A percentile compares a stretch with the other conserved stretches of the same genome.
Evolutionary conservation across 2,797 vertebrate species (phyloP).

Genomic region (Yasuhikotakia modesta): DNA sequence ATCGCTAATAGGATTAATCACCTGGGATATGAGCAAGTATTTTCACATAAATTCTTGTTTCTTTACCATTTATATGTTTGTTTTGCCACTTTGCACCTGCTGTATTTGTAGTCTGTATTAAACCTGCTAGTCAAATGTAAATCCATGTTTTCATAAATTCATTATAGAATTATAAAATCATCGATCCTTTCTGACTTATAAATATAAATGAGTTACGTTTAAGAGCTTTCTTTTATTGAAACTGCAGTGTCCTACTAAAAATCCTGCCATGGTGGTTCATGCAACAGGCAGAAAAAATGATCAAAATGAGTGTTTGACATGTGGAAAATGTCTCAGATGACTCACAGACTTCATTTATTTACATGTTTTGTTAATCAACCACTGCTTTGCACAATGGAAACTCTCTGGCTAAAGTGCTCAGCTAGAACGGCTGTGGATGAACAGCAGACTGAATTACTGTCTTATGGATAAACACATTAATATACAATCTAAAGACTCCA

Average conservation of each 20-base stretch:
- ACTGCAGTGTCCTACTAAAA: slow-evolving; percentile 5
- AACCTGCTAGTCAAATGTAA: too few species aligned
- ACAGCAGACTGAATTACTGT: slow-evolving; percentile 13
- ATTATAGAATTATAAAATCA: too few species aligned
- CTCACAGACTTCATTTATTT: slow-evolving; percentile 29
- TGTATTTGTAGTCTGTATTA: too few species aligned
- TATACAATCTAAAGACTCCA: background rate
- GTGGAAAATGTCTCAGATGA: slow-evolving; percentile 42
- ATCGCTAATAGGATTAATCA: too few species aligned
- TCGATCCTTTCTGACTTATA: too few species aligned
- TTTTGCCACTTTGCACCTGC: too few species aligned
- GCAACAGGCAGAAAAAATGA: too few species aligned
- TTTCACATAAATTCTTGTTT: too few species aligned
- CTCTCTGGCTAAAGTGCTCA: background rate
- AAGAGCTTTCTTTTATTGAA: background rate
- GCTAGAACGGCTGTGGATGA: background rate
- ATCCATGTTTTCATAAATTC: too few species aligned
- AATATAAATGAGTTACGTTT: too few species aligned
- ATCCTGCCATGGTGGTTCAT: background rate
- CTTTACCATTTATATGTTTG: too few species aligned
- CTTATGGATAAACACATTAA: background rate
- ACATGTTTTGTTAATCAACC: slow-evolving; percentile 24
- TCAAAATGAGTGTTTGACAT: slow-evolving; percentile 40
- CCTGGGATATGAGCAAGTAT: too few species aligned
- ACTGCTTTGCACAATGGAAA: slow-evolving; percentile 30